Percentiles rank a stretch among this genome's conserved stretches.
phyloP scores from a whole-genome alignment of 1,140 invertebrate genomes.

The Macrotrachela quadricornifera region DNA sequence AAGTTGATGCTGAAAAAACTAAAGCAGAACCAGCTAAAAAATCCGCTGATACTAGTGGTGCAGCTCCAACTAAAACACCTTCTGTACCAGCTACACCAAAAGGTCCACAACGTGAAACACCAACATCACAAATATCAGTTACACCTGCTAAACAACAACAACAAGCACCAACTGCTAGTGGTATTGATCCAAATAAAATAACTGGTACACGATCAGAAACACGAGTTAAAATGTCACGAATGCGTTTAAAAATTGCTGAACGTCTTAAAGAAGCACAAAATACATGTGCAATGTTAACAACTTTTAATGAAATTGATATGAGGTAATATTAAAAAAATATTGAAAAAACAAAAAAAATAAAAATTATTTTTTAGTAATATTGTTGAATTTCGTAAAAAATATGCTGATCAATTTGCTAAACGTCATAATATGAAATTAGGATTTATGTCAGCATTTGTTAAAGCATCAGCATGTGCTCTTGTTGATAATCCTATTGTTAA shows the following conservation, averaged over 20 bases:
- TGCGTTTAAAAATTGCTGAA: slow-evolving; percentile 78
- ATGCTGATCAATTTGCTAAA: slow-evolving; percentile 41
- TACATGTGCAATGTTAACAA: slow-evolving; percentile 92
- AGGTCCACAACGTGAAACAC: background rate
- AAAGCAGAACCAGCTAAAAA: background rate
- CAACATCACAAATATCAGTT: slow-evolving; percentile 2
- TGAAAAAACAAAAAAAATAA: background rate
- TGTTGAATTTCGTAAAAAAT: slow-evolving; percentile 73
- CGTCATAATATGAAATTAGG: slow-evolving; percentile 67
- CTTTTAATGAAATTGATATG: slow-evolving; percentile 99
- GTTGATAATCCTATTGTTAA: slow-evolving; percentile 87
- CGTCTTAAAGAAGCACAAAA: slow-evolving; percentile 95
- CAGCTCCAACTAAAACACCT: background rate
- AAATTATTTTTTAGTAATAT: slow-evolving; percentile 43
- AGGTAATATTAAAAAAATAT: slow-evolving; percentile 38
- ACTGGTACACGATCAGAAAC: slow-evolving; percentile 4
- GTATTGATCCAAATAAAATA: slow-evolving; percentile 1
- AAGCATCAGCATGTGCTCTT: slow-evolving; percentile 74
- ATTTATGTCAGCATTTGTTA: slow-evolving; percentile 95
- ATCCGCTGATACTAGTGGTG: background rate
- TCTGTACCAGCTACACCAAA: background rate
- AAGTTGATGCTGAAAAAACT: background rate
- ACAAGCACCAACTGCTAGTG: background rate
- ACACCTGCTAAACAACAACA: background rate
- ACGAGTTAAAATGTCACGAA: slow-evolving; percentile 86